Evolutionary conservation across 2,113 vertebrate genomes (phyloP), one percentile per base, ranked within the genome.

Genomic region (Antigone vipio): DNA sequence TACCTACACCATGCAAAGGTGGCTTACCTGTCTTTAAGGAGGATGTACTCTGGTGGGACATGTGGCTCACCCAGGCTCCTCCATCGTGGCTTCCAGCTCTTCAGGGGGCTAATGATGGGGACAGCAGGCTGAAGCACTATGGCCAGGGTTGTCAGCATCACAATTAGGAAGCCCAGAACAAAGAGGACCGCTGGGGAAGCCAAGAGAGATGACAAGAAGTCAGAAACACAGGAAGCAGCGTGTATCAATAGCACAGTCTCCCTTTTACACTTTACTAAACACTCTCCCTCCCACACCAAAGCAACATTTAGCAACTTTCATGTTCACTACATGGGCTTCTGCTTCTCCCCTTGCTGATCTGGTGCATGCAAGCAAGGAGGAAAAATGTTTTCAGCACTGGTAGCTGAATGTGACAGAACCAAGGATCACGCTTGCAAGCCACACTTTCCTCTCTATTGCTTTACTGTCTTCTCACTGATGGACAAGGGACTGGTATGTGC

Each of bases 11-110:
- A 5, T 0, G 6, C 29, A 16, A 19, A 45, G 50, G 58, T 1
- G 4, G 44, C 49, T 94, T 67, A 98, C 99, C 98, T 98, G 89
- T 99, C 98, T 85, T 88, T 97, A 14, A 97, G 97, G 63, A 98
- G 96, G 34, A 97, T 30, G 82, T 97, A 98, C 49, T 98, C 98
- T 2, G 97, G 67, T 2, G 98, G 98, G 92, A 98, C 30, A 35
- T 97, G 94, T 11, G 98, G 98, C 83, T 99, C 98, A 1, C 98
- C 98, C 35, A 99, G 96, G 72, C 98, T 99, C 86, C 99, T 98
- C 99, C 99, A 99, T 20, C 88, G 98, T 50, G 99, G 98, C 76
- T 98, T 98, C 92, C 96, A 98, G 79, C 82, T 96, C 95, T 96
- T 97, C 68, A 98, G 89, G 15, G 98, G 98, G 68, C 97, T 97